Percentiles rank a stretch among this genome's conserved stretches.
These are phyloP conservation scores for Amphipoea oculea DNA, from an alignment of 2,888 invertebrate genomes.

Conservation along the genomic window DNA sequence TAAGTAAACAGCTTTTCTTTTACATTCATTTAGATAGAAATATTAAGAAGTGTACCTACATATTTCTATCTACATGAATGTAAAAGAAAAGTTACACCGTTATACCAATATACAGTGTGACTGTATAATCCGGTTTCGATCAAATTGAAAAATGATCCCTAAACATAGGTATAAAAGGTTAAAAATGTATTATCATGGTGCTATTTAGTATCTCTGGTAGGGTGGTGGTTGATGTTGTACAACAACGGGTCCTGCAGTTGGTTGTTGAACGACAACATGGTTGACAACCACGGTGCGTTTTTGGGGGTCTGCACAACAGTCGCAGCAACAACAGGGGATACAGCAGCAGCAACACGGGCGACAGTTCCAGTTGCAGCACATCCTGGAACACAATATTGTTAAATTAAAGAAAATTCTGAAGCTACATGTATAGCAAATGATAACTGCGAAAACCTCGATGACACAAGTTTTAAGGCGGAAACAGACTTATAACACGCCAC, in stretches of 20 bases:
- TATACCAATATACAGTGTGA: too few species aligned
- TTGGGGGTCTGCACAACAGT: constrained; percentile 79
- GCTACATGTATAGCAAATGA: not conserved
- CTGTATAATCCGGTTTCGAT: not conserved
- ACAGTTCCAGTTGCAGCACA: constrained; percentile 80
- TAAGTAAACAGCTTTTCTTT: not conserved
- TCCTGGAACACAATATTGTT: constrained; percentile 63
- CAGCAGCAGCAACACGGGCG: constrained; percentile 87
- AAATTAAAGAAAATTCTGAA: not conserved
- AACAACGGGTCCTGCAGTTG: constrained; percentile 23
- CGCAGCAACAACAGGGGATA: constrained; percentile 87
- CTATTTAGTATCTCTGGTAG: constrained; percentile 41
- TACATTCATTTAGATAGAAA: not conserved
- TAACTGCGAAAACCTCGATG: not conserved
- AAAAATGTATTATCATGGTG: not conserved
- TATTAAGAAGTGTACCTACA: not conserved
- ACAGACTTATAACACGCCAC: too few species aligned
- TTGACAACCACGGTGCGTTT: constrained; percentile 73
- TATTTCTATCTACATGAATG: too few species aligned
- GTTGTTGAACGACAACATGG: constrained; percentile 56
- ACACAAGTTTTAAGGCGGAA: not conserved
- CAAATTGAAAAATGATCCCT: not conserved
- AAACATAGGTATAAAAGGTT: not conserved
- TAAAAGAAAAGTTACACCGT: too few species aligned
- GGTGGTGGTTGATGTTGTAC: constrained; percentile 61